These are phyloP conservation scores for Isurus oxyrinchus DNA, from an alignment of 2,113 vertebrate species.

Conservation along the genomic window DNA sequence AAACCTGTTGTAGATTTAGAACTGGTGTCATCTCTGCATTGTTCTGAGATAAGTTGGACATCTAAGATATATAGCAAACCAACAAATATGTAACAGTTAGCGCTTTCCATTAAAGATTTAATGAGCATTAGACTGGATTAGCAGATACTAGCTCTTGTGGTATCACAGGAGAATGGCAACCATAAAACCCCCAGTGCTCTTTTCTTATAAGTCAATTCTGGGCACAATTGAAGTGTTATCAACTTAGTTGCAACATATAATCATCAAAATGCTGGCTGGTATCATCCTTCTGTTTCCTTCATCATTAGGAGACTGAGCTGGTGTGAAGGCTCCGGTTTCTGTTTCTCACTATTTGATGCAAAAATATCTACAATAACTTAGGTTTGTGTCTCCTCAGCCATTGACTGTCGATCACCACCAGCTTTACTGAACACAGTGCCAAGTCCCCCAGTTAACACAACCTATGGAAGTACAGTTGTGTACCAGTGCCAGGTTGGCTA, in stretches of 20 bases:
- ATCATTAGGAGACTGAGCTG: neutral
- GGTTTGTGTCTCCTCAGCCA: constrained; percentile 41
- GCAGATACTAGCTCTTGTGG: neutral
- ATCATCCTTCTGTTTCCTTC: neutral
- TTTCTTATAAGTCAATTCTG: neutral
- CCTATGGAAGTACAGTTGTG: constrained; percentile 45
- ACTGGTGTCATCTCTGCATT: too few relatives aligned
- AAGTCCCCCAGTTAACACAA: constrained; percentile 37
- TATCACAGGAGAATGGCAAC: neutral
- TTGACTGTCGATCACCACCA: constrained; percentile 52
- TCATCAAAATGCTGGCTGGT: neutral
- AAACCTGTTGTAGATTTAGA: too few relatives aligned
- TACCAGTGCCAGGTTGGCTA: constrained; percentile 47
- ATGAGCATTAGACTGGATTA: too few relatives aligned
- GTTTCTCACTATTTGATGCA: neutral
- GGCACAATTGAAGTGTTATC: neutral
- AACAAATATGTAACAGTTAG: too few relatives aligned
- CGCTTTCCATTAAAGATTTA: too few relatives aligned
- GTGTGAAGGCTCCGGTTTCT: neutral
- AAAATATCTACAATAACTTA: neutral
- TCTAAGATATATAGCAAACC: too few relatives aligned
- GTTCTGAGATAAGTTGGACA: too few relatives aligned
- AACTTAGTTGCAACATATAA: neutral
- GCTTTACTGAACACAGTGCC: constrained; percentile 42
- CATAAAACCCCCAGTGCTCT: neutral